A percentile compares a stretch with the other conserved stretches of the same genome.
Evolutionary conservation across 2,113 vertebrate genomes (phyloP).

Genomic region (Equus przewalskii): DNA sequence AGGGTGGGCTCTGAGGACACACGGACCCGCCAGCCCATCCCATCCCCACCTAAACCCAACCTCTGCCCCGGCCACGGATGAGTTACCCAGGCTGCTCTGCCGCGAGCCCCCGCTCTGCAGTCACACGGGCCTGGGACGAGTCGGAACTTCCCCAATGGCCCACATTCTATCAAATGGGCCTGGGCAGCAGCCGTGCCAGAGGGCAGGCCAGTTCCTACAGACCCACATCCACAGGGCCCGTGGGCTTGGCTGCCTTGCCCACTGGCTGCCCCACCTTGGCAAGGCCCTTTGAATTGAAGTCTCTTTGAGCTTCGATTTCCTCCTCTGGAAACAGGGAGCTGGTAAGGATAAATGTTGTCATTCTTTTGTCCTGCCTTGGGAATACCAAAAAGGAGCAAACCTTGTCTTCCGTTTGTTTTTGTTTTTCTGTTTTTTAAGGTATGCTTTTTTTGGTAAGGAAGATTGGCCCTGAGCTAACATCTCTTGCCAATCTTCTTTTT

Average conservation of each 20-base stretch:
- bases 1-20: not conserved
- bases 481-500: no score
- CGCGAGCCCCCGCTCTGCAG: not conserved
- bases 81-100: not conserved
- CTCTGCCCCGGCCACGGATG: not conserved
- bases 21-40: accelerated
- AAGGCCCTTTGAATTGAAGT: accelerated
- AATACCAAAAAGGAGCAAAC: not conserved
- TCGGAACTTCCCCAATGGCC: no score
- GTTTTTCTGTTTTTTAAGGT: no score
- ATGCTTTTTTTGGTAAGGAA: no score
- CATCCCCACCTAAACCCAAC: not conserved
- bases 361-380: not conserved
- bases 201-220: no score
- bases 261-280: accelerated
- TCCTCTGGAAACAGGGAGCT: not conserved
- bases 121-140: not conserved
- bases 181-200: not conserved
- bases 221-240: accelerated
- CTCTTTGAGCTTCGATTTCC: not conserved
- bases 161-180: not conserved
- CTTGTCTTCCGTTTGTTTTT: not conserved
- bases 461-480: no score
- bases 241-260: not conserved
- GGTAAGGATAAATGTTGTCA: not conserved